These are phyloP conservation scores for Metalampra italica DNA, from an alignment of 2,888 invertebrate species.

Conservation along the genomic window DNA sequence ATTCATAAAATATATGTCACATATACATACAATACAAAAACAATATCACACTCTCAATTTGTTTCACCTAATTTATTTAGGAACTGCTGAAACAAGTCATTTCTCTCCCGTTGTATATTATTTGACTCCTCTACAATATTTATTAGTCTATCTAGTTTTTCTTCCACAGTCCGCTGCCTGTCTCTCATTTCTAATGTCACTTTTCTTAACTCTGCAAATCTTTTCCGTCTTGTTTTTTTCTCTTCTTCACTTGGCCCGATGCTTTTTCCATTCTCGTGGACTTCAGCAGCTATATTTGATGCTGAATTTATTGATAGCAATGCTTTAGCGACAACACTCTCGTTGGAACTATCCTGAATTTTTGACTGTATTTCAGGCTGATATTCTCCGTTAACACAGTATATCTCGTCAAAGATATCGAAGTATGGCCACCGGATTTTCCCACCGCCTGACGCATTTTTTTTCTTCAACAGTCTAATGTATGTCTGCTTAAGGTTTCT, in stretches of 20 bases:
- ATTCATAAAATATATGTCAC: not conserved
- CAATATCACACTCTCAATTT: slow-evolving; percentile 8
- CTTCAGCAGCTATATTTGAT: slow-evolving; percentile 15
- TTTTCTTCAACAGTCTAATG: slow-evolving; percentile 59
- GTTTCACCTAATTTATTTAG: slow-evolving; percentile 49
- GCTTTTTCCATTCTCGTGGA: slow-evolving; percentile 39
- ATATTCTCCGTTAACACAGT: slow-evolving; percentile 58
- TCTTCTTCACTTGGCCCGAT: slow-evolving; percentile 44
- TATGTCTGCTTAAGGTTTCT: slow-evolving; percentile 69
- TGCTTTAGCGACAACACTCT: slow-evolving; percentile 55
- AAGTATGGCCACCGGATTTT: slow-evolving; percentile 70
- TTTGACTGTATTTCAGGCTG: slow-evolving; percentile 62
- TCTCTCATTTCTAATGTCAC: slow-evolving; percentile 63
- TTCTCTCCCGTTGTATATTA: slow-evolving; percentile 63
- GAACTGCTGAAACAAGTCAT: slow-evolving; percentile 62
- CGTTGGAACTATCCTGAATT: slow-evolving; percentile 49
- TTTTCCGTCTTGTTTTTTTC: slow-evolving; percentile 43
- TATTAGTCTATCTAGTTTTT: slow-evolving; percentile 65
- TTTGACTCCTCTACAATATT: slow-evolving; percentile 71
- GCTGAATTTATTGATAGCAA: slow-evolving; percentile 49
- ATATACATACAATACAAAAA: not conserved
- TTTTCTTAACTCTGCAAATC: slow-evolving; percentile 58
- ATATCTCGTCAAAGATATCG: slow-evolving; percentile 64
- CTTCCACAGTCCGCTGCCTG: slow-evolving; percentile 61
- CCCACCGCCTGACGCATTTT: slow-evolving; percentile 41